Evolutionary conservation across 37 sponge, comb jelly and placozoan species (phyloP), one percentile per base, ranked within the genome.

Genomic region (Beroe forskalii): DNA sequence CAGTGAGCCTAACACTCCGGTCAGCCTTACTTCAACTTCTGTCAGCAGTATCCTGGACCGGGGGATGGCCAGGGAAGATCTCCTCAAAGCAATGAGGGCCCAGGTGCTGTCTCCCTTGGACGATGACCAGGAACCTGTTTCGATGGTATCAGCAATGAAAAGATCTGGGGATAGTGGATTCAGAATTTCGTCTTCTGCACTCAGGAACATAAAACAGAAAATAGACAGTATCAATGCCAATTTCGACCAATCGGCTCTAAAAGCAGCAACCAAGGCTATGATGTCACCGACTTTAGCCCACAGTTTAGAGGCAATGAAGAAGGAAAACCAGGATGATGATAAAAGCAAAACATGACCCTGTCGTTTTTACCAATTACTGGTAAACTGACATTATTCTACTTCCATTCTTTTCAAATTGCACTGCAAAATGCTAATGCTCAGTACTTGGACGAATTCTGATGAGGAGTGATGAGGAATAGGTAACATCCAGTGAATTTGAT

Each of bases 201-300:
- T 69, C 6, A 31, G 72, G 6, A 69, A 32, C 17, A 69, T 69
- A 14, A 69, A 69, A 36, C 72, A 69, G 72, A 69, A 69, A 35
- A 69, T 69, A 36, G 72, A 69, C 72, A 69, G 72, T 35, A 69
- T 69, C 72, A 69, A 69, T 35, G 72, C 72, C 1, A 69, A 48
- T 48, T 48, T 48, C 55, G 55, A 32, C 38, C 72, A 69, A 37
- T 69, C 72, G 17, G 33, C 38, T 36, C 32, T 27, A 37, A 69
- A 69, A 17, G 38, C 72, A 9, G 66, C 66, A 22, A 27, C 66
- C 17, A 63, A 63, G 27, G 66, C 28, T 24, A 28, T 63, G 30
- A 63, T 28, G 30, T 9, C 66, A 28, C 66, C 66, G 4, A 63
- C 24, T 63, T 63, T 63, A 63, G 22, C 66, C 66, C 66, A 9